Percentiles rank a stretch among this genome's conserved stretches.
Evolutionary conservation across 2,888 invertebrate genomes (phyloP).

Genomic region (Erynnis tages): DNA sequence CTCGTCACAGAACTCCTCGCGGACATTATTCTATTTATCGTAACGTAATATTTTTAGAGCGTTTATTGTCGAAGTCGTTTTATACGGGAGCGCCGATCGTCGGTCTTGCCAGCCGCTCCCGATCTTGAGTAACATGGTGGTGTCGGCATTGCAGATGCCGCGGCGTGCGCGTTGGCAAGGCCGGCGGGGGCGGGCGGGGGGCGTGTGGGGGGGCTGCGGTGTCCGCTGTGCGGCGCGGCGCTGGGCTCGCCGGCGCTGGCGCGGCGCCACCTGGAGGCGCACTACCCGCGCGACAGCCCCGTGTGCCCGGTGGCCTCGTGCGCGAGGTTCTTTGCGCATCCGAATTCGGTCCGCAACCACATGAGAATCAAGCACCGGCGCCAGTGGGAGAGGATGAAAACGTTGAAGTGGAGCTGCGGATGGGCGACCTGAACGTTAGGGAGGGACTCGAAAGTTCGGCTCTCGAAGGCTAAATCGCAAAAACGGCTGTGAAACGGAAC

Average conservation of each 20-base stretch:
- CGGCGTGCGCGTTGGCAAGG: conserved; percentile 53
- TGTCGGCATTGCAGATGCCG: conserved; percentile 83
- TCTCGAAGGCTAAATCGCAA: conserved; percentile 37
- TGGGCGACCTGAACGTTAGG: conserved; percentile 59
- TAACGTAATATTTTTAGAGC: conserved; percentile 61
- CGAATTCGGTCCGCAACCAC: conserved; percentile 93
- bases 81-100: conserved; percentile 41
- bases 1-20: conserved; percentile 40
- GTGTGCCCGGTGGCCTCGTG: conserved; percentile 90
- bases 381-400: conserved; percentile 93
- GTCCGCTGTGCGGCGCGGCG: conserved; percentile 87
- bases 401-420: conserved; percentile 86
- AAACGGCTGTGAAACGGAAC: conserved; percentile 45
- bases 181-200: conserved; percentile 39
- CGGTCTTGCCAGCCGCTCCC: conserved; percentile 61
- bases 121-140: conserved; percentile 56
- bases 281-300: conserved; percentile 92
- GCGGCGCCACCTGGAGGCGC: conserved; percentile 89
- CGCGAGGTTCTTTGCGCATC: conserved; percentile 89
- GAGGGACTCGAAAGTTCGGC: conserved; percentile 37
- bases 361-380: conserved; percentile 91
- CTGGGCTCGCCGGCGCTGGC: conserved; percentile 85
- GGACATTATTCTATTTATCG: conserved; percentile 40
- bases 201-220: conserved; percentile 63
- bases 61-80: conserved; percentile 50